These are phyloP conservation scores for Rhamnusium bicolor DNA, from an alignment of 2,888 invertebrate species.

Conservation along the genomic window DNA sequence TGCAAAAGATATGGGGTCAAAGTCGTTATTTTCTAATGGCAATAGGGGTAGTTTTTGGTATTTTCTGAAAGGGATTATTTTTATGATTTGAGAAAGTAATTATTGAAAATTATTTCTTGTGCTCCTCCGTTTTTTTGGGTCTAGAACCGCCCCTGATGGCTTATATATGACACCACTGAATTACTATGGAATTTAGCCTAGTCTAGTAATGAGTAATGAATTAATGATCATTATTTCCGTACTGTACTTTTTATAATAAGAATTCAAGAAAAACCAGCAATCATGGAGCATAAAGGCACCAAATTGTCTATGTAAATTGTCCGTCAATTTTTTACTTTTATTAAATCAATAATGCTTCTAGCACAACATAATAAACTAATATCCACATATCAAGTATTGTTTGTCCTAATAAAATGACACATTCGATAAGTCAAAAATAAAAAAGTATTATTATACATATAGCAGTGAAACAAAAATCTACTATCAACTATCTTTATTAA, in stretches of 20 bases:
- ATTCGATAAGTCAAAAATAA: not conserved
- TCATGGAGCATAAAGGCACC: not conserved
- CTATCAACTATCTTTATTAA: slow-evolving; percentile 45
- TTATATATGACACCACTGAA: too few relatives aligned
- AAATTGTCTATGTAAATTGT: not conserved
- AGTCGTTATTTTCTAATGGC: too few relatives aligned
- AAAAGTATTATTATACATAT: not conserved
- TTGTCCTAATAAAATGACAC: not conserved
- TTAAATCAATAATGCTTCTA: not conserved
- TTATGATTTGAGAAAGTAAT: too few relatives aligned
- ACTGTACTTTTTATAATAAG: not conserved
- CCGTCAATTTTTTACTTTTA: not conserved
- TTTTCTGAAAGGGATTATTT: too few relatives aligned
- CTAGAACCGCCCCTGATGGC: too few relatives aligned
- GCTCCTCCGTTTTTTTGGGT: too few relatives aligned
- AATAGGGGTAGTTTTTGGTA: too few relatives aligned
- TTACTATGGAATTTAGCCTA: too few relatives aligned
- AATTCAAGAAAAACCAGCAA: not conserved
- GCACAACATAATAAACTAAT: not conserved
- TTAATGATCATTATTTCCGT: too few relatives aligned
- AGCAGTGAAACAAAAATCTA: slow-evolving; percentile 2
- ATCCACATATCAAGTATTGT: not conserved
- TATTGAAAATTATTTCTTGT: too few relatives aligned
- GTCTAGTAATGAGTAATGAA: not conserved
- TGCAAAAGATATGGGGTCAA: too few relatives aligned